A percentile compares a stretch with the other conserved stretches of the same genome.
Evolutionary conservation across 2,797 vertebrate genomes (phyloP).

Genomic region (Cercopithecus neglectus): DNA sequence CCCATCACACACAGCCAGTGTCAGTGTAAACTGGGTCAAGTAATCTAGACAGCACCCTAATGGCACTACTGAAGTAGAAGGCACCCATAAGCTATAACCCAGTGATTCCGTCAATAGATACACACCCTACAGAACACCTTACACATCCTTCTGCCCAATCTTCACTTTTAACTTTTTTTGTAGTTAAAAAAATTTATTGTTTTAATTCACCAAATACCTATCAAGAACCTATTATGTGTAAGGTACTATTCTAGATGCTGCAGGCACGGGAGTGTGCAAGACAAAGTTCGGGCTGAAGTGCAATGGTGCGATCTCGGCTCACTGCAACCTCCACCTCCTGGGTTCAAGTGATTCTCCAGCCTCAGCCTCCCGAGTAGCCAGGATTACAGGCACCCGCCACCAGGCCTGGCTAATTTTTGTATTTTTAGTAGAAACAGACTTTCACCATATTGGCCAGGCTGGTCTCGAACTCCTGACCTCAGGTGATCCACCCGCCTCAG

Average conservation of each 20-base stretch:
- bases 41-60: neutral
- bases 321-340: neutral
- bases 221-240: neutral
- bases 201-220: neutral
- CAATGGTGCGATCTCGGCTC: neutral
- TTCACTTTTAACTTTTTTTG: neutral
- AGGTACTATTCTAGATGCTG: neutral
- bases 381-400: neutral
- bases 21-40: neutral
- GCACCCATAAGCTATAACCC: neutral
- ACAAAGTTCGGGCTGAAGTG: neutral
- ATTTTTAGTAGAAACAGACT: neutral
- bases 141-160: neutral
- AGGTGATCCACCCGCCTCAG: neutral
- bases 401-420: neutral
- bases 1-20: neutral
- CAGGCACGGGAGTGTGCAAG: neutral
- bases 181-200: neutral
- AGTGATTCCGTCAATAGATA: no score
- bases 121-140: neutral
- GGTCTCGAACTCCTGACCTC: neutral
- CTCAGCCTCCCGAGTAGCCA: neutral
- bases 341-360: neutral
- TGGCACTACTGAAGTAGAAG: neutral
- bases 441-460: neutral